phyloP scores from a whole-genome alignment of 2,113 vertebrate genomes.

The Festucalex cinctus region DNA sequence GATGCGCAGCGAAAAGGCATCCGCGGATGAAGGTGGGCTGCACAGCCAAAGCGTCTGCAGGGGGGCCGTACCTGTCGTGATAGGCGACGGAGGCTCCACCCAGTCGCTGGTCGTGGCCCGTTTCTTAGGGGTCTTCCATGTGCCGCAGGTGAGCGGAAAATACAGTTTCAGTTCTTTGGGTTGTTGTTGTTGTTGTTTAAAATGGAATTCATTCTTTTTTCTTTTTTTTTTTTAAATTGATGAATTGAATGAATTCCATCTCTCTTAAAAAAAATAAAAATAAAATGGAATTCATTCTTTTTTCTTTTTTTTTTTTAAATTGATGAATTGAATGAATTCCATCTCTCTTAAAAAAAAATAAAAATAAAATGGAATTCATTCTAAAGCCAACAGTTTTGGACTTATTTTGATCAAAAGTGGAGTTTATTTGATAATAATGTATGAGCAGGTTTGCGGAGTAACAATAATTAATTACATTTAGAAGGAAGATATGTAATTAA shows the following conservation, averaged over 20 bases:
- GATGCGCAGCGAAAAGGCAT: constrained; percentile 43
- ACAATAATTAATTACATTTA: no score
- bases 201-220: no score
- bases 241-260: no score
- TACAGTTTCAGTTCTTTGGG: not conserved
- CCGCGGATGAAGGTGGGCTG: constrained; percentile 1
- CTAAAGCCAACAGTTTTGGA: not conserved
- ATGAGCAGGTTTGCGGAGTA: no score
- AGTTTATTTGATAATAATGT: not conserved
- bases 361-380: not conserved
- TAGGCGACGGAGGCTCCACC: constrained; percentile 77
- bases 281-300: no score
- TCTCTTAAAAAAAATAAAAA: no score
- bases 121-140: constrained; percentile 70
- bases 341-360: no score
- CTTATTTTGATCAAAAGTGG: not conserved
- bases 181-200: not conserved
- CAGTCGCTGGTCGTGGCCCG: constrained; percentile 75
- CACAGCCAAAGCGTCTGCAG: constrained; percentile 30
- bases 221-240: no score
- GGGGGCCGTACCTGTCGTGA: constrained; percentile 62
- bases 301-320: no score
- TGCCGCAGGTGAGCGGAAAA: constrained; percentile 68
- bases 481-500: no score
- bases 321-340: no score